Percentiles rank a stretch among this genome's conserved stretches.
Conservation (phyloP, 2,888 invertebrate species). For the Pogonocherus hispidulus region DNA sequence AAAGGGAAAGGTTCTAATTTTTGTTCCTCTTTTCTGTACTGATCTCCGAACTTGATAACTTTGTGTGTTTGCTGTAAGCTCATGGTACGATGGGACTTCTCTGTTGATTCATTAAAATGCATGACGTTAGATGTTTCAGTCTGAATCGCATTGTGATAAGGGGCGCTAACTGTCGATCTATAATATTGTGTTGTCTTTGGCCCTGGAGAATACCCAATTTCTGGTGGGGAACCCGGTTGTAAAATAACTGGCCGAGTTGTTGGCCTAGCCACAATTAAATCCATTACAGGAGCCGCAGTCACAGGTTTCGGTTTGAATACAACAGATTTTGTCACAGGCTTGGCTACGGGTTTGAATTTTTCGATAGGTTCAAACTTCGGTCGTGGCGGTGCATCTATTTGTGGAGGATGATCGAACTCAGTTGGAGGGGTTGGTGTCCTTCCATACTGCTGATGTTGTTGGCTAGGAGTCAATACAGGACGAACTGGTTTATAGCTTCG, state of each 20-base stretch:
- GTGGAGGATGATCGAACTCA: conserved; percentile 72
- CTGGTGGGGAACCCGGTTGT: conserved; percentile 74
- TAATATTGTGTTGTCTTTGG: conserved; percentile 71
- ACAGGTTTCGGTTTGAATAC: conserved; percentile 73
- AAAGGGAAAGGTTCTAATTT: conserved; percentile 69
- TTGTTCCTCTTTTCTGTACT: conserved; percentile 60
- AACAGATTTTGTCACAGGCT: conserved; percentile 66
- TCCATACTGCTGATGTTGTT: conserved; percentile 67
- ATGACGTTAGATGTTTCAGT: conserved; percentile 80
- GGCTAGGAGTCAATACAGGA: conserved; percentile 72
- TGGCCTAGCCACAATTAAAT: conserved; percentile 63
- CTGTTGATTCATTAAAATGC: conserved; percentile 79
- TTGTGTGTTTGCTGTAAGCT: conserved; percentile 80
- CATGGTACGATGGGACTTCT: conserved; percentile 75
- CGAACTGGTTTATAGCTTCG: conserved; percentile 73
- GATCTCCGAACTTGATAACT: conserved; percentile 77
- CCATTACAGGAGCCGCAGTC: conserved; percentile 61
- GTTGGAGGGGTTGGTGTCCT: conserved; percentile 73
- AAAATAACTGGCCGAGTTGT: conserved; percentile 64
- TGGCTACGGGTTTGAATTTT: conserved; percentile 65
- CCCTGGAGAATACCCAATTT: conserved; percentile 72
- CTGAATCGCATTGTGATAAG: conserved; percentile 75
- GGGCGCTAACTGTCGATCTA: conserved; percentile 71
- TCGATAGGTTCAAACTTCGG: conserved; percentile 75
- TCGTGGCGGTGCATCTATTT: conserved; percentile 66